Evolutionary conservation across 2,888 invertebrate genomes (phyloP).

Genomic region (Blastobasis adustella): DNA sequence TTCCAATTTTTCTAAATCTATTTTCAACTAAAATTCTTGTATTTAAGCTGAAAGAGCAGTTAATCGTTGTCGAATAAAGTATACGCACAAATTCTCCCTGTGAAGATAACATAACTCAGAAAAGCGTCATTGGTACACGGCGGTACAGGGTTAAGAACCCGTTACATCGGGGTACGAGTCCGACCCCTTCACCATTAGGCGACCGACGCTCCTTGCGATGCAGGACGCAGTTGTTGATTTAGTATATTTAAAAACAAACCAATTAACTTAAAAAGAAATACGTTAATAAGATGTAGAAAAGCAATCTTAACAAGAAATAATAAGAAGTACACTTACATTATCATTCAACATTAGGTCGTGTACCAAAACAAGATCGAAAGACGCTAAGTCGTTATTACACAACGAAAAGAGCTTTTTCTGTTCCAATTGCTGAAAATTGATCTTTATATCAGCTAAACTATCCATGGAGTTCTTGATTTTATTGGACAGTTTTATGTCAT

Average conservation of each 20-base stretch:
- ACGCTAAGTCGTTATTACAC: conserved; percentile 7
- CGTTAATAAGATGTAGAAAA: neutral
- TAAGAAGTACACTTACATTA: conserved; percentile 18
- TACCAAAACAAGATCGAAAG: conserved; percentile 21
- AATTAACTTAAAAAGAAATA: neutral
- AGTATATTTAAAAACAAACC: neutral
- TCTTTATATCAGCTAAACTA: conserved; percentile 14
- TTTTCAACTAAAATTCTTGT: too few species aligned
- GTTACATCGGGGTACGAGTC: neutral
- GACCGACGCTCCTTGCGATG: neutral
- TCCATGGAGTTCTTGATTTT: conserved; percentile 13
- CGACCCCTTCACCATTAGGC: neutral
- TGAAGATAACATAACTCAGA: too few species aligned
- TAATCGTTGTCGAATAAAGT: too few species aligned
- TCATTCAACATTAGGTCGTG: conserved; percentile 22
- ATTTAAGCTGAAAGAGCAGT: too few species aligned
- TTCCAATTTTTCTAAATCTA: too few species aligned
- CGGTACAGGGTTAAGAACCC: neutral
- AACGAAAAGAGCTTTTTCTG: conserved; percentile 10
- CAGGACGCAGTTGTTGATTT: neutral
- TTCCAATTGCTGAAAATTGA: conserved; percentile 12
- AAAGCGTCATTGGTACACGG: too few species aligned
- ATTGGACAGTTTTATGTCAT: conserved; percentile 6
- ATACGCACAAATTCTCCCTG: too few species aligned
- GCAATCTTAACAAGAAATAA: neutral